These are phyloP conservation scores for Toxonevra muliebris DNA, from an alignment of 2,888 invertebrate genomes.

Conservation along the genomic window DNA sequence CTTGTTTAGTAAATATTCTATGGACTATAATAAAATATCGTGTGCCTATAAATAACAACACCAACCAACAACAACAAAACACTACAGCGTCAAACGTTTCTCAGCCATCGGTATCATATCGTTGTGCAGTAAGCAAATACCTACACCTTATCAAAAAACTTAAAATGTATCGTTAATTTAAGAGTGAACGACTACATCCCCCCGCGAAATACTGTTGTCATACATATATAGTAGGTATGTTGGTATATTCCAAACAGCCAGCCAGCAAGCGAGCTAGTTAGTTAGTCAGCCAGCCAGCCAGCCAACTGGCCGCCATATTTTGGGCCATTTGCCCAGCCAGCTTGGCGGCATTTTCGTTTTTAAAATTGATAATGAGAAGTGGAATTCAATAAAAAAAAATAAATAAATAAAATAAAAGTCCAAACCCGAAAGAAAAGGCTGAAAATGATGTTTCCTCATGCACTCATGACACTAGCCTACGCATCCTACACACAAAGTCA, in stretches of 20 bases:
- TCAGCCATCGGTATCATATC: too few species aligned
- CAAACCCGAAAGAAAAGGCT: background rate
- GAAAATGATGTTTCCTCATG: background rate
- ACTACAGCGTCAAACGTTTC: too few species aligned
- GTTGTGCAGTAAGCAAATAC: too few species aligned
- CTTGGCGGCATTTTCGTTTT: constrained; percentile 24
- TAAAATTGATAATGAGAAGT: background rate
- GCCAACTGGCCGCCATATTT: constrained; percentile 25
- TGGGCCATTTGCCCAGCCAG: constrained; percentile 23
- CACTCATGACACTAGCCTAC: constrained; percentile 9
- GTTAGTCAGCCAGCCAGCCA: constrained; percentile 2
- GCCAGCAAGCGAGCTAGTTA: background rate
- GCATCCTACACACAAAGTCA: background rate
- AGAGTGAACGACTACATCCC: too few species aligned
- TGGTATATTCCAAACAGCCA: background rate
- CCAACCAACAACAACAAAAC: too few species aligned
- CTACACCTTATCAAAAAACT: too few species aligned
- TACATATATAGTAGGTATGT: background rate
- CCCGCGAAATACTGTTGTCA: background rate
- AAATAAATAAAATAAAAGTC: constrained; percentile 1
- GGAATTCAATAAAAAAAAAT: constrained; percentile 15
- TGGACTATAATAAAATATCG: too few species aligned
- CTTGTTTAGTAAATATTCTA: too few species aligned
- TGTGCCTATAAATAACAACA: too few species aligned
- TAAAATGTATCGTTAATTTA: too few species aligned